Percentiles rank a stretch among this genome's conserved stretches.
These are phyloP conservation scores for Tethya wilhelma DNA, from an alignment of 37 sponge, comb jelly and placozoan species.

Conservation along the genomic window DNA sequence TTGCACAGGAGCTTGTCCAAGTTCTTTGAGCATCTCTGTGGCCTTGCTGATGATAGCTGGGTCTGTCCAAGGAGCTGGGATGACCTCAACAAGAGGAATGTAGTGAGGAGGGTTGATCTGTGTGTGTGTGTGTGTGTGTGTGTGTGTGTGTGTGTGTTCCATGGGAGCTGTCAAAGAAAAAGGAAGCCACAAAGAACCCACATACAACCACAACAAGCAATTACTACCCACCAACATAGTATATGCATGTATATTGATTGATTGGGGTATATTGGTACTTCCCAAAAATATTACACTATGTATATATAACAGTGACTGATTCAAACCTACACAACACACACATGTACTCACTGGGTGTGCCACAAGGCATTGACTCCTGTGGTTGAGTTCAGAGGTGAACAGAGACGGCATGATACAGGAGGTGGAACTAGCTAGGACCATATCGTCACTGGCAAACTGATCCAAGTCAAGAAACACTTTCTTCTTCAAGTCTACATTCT, in stretches of 20 bases:
- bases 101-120: slow-evolving; percentile 91
- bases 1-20: slow-evolving; percentile 88
- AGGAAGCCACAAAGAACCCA: too few relatives aligned
- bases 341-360: slow-evolving; percentile 82
- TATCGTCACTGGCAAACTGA: slow-evolving; percentile 53
- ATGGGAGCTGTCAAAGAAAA: too few relatives aligned
- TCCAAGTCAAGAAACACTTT: slow-evolving; percentile 85
- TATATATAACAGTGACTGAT: too few relatives aligned
- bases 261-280: too few relatives aligned
- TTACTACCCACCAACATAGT: too few relatives aligned
- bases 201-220: too few relatives aligned
- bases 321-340: too few relatives aligned
- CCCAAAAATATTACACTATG: too few relatives aligned
- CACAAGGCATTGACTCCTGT: slow-evolving; percentile 87
- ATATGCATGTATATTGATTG: too few relatives aligned
- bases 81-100: slow-evolving; percentile 85
- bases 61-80: slow-evolving; percentile 86
- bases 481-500: slow-evolving; percentile 83
- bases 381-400: slow-evolving; percentile 80
- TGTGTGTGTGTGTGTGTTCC: too few relatives aligned
- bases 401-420: slow-evolving; percentile 90
- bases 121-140: too few relatives aligned
- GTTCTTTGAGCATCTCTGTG: slow-evolving; percentile 60
- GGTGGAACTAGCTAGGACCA: slow-evolving; percentile 86
- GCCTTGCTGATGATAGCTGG: slow-evolving; percentile 40